Conservation (phyloP, 1,140 invertebrate species). For the Bombus ignitus region DNA sequence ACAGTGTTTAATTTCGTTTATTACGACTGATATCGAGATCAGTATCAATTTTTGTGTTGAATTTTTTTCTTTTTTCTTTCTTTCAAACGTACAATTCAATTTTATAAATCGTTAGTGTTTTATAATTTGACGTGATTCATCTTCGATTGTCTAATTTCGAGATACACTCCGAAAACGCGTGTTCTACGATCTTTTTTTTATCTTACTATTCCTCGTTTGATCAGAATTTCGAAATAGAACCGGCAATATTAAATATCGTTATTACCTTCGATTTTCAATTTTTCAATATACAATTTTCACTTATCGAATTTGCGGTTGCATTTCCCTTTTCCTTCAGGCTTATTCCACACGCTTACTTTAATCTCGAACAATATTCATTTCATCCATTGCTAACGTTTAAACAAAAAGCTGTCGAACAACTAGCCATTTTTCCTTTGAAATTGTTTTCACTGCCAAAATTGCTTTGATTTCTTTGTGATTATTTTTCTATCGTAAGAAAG, state of each 20-base stretch:
- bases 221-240: too few relatives aligned
- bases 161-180: background rate
- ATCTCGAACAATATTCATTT: background rate
- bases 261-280: too few relatives aligned
- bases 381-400: background rate
- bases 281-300: too few relatives aligned
- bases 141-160: background rate
- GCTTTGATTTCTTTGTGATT: background rate
- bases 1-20: conserved; percentile 25
- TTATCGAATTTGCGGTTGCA: too few relatives aligned
- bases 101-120: background rate
- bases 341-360: background rate
- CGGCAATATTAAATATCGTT: too few relatives aligned
- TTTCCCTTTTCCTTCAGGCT: too few relatives aligned
- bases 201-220: too few relatives aligned
- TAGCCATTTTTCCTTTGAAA: background rate
- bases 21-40: background rate
- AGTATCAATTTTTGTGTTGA: background rate
- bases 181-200: too few relatives aligned
- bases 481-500: background rate
- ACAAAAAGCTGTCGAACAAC: background rate
- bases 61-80: background rate
- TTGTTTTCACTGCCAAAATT: background rate
- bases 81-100: background rate
- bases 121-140: background rate